phyloP scores from a whole-genome alignment of 30 jellyfish, hydroid and myxozoan genomes.

The Phacellophora camtschatica region DNA sequence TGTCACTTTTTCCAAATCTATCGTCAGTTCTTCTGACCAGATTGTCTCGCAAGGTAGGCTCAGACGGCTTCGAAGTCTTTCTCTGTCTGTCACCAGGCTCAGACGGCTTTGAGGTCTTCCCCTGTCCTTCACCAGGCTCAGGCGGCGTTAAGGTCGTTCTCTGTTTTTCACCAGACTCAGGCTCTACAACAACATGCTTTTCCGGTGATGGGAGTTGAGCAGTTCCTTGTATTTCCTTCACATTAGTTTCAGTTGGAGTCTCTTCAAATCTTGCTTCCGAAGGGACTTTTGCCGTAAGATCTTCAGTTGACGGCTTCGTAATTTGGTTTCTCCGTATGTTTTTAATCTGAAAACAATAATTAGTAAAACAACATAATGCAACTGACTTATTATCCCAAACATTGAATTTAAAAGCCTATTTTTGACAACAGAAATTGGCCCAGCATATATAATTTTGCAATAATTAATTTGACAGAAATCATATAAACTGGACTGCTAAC shows the following conservation, averaged over 20 bases:
- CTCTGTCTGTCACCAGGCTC: neutral
- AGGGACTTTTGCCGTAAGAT: neutral
- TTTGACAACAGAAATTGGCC: no score
- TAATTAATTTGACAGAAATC: no score
- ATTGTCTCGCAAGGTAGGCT: neutral
- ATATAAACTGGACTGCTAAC: no score
- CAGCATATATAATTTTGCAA: no score
- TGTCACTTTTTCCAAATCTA: neutral
- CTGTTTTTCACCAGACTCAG: neutral
- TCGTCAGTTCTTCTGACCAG: neutral
- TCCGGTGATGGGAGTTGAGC: neutral
- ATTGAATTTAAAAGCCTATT: no score
- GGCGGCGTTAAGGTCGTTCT: neutral
- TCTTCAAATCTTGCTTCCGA: neutral
- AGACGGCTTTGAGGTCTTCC: neutral
- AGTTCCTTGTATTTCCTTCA: neutral
- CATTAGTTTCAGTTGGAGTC: neutral
- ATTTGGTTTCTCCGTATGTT: slow-evolving; percentile 22
- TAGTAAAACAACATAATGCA: neutral
- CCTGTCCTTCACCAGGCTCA: neutral
- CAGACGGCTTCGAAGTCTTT: neutral
- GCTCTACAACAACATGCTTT: neutral
- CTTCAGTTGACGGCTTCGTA: slow-evolving; percentile 14
- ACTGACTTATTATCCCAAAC: neutral
- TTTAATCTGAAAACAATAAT: slow-evolving; percentile 14